These are phyloP conservation scores for Engraulis encrasicolus DNA, from an alignment of 2,113 vertebrate genomes.

Conservation along the genomic window DNA sequence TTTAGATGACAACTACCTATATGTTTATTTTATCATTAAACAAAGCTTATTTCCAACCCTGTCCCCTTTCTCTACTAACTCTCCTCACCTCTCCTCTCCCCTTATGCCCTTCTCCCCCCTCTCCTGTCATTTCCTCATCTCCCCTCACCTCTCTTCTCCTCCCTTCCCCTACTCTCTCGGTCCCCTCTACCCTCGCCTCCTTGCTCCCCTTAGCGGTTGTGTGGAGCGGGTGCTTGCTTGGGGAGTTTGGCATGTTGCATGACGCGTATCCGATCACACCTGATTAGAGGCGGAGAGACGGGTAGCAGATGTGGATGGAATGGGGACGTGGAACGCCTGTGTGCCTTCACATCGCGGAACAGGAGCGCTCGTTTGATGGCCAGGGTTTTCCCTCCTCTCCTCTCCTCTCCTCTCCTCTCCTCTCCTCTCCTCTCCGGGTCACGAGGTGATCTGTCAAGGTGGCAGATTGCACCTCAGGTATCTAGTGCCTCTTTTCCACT, in stretches of 20 bases:
- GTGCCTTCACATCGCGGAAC: slow-evolving; percentile 55
- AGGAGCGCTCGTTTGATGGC: slow-evolving; percentile 56
- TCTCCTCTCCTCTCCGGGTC: neutral
- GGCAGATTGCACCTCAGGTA: slow-evolving; percentile 61
- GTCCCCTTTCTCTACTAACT: neutral
- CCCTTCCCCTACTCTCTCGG: neutral
- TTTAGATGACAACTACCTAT: neutral
- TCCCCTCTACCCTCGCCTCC: neutral
- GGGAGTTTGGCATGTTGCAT: slow-evolving; percentile 71
- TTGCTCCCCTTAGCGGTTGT: slow-evolving; percentile 4
- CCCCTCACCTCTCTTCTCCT: neutral
- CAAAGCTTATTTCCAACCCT: neutral
- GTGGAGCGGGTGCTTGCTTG: slow-evolving; percentile 55
- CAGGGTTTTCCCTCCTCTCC: slow-evolving; percentile 46
- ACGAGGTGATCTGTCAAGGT: slow-evolving; percentile 58
- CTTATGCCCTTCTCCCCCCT: no score
- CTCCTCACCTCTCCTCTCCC: no score
- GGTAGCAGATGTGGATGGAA: slow-evolving; percentile 75
- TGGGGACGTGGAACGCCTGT: slow-evolving; percentile 72
- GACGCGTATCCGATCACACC: slow-evolving; percentile 66
- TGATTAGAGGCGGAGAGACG: slow-evolving; percentile 63
- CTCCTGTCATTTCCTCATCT: no score
- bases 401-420: no score
- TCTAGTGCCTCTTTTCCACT: no score
- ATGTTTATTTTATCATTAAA: neutral